Conservation (phyloP, 2,797 vertebrate genomes). For the Acanthiza pusilla region DNA sequence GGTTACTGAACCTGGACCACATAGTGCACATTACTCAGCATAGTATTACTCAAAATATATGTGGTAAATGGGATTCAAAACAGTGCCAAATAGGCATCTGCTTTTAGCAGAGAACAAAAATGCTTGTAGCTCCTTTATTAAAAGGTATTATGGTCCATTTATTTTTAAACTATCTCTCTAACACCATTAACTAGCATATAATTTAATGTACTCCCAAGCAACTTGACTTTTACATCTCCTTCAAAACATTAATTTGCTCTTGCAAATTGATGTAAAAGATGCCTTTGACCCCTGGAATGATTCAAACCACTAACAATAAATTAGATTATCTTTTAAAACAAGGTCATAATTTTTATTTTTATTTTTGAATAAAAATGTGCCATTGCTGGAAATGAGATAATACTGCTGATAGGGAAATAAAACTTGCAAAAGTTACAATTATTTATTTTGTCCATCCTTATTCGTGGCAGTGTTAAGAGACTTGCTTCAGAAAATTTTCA, state of each 20-base stretch:
- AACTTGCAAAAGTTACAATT: not conserved
- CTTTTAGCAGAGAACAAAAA: conserved; percentile 79
- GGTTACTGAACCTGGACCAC: conserved; percentile 82
- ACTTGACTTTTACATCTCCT: conserved; percentile 74
- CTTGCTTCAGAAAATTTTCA: not conserved
- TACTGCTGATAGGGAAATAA: not conserved
- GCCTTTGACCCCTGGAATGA: conserved; percentile 68
- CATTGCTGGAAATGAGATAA: not conserved
- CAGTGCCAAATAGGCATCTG: conserved; percentile 73
- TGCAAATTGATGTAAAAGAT: conserved; percentile 71
- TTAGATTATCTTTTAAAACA: conserved; percentile 68
- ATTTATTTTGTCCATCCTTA: not conserved
- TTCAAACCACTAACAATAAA: conserved; percentile 71
- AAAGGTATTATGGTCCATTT: conserved; percentile 75
- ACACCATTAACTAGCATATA: conserved; percentile 73
- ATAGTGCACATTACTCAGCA: conserved; percentile 80
- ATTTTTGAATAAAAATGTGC: conserved; percentile 31
- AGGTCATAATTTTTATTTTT: conserved; percentile 39
- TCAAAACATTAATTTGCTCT: conserved; percentile 75
- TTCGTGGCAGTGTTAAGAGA: not conserved
- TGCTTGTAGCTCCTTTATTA: conserved; percentile 71
- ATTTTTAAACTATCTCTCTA: conserved; percentile 73
- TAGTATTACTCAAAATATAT: conserved; percentile 92
- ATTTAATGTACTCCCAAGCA: conserved; percentile 74
- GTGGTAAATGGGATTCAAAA: conserved; percentile 80